Conservation (phyloP, 2,113 vertebrate species). For the Xenus cinereus region DNA sequence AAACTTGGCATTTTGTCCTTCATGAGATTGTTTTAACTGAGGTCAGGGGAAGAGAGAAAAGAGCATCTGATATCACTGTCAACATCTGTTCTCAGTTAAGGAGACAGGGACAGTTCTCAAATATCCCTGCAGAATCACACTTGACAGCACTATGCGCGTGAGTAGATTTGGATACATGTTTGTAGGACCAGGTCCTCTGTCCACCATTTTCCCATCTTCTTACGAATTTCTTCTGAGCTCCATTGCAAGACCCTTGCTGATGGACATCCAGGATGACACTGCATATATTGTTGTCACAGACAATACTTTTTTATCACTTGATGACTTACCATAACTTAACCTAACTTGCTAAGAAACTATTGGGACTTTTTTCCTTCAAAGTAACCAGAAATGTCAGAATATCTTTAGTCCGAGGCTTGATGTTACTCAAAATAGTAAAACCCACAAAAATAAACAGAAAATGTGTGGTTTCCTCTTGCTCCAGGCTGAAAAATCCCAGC, state of each 20-base stretch:
- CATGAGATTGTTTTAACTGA: background rate
- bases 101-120: background rate
- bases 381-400: conserved; percentile 14
- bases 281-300: background rate
- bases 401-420: background rate
- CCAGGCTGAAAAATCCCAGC: conserved; percentile 25
- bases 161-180: background rate
- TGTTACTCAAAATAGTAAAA: conserved; percentile 41
- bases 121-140: background rate
- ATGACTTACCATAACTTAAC: background rate
- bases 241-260: background rate
- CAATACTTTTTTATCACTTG: background rate
- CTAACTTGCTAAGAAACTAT: background rate
- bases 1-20: background rate
- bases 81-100: background rate
- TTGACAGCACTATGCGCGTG: background rate
- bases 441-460: conserved; percentile 56
- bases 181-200: background rate
- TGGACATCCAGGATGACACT: background rate
- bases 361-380: background rate
- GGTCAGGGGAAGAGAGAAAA: background rate
- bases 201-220: background rate
- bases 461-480: conserved; percentile 22
- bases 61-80: background rate
- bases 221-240: background rate